Evolutionary conservation across 1,140 invertebrate genomes (phyloP).

Genomic region (Cyclargus thomasi): DNA sequence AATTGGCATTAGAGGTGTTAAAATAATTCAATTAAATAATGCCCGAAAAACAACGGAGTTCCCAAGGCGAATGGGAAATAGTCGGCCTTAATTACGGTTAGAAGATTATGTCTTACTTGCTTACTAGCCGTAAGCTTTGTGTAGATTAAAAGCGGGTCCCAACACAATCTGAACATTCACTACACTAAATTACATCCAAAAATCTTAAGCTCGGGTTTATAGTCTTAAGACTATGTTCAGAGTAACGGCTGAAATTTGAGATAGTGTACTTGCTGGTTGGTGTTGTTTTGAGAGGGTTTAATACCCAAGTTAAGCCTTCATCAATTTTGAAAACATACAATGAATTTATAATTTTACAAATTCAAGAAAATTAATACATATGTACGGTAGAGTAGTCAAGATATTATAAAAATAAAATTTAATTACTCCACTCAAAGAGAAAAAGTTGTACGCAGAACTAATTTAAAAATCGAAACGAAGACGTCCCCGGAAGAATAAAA

Average conservation of each 20-base stretch:
- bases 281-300: background rate
- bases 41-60: background rate
- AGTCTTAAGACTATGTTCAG: background rate
- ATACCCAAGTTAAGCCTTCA: too few relatives aligned
- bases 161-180: constrained; percentile 7
- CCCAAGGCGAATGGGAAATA: constrained; percentile 12
- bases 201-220: constrained; percentile 13
- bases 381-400: too few relatives aligned
- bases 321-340: too few relatives aligned
- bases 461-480: constrained; percentile 1
- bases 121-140: constrained; percentile 13
- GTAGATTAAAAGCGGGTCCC: constrained; percentile 10
- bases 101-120: constrained; percentile 10
- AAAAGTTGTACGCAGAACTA: background rate
- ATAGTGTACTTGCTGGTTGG: background rate
- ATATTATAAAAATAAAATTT: background rate
- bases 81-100: constrained; percentile 8
- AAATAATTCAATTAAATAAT: constrained; percentile 8
- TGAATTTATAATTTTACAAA: too few relatives aligned
- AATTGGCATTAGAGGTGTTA: constrained; percentile 10
- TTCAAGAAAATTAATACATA: too few relatives aligned
- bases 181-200: constrained; percentile 15
- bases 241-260: background rate
- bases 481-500: background rate
- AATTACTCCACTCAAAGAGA: background rate